Base-by-base conservation (phyloP, 1,140 invertebrate species). In the Pentalonia nigronervosa region DNA sequence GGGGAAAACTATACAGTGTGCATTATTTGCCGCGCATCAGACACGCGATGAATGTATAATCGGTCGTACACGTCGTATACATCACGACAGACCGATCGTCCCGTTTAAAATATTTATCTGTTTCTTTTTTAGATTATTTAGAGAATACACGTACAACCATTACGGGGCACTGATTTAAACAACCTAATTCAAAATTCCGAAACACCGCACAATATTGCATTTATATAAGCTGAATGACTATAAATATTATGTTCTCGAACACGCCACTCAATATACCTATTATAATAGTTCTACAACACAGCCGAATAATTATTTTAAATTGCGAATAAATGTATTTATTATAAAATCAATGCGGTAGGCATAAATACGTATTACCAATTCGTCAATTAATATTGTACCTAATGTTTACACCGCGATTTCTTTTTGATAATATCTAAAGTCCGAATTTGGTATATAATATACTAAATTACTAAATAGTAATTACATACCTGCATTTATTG, bases 1-100 rank as follows among this genome's bases (percentile, higher is more conserved):
- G 30, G 8, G 23, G 23, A 60, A 90, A 90, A 90, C 21, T 41
- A 7, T n/a, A n/a, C n/a, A n/a, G n/a, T 4, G 41, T 41, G 4
- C 11, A 50, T 45, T 90, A 41, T 56, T 14, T 89, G 2, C 50
- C 11, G 11, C 23, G 34, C 23, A 23, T 30, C 23, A 90, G 36
- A 60, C 88, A 60, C 23, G 30, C 3, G 2, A 60, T 90, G 53
- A 90, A 90, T 90, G 53, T 41, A 90, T 47, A 90, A 90, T 56
- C 34, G 50, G 50, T 90, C 25, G 30, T 56, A 45, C 17, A 30
- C 45, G 4, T 87, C 23, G 34, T 25, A 90, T 0, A 47, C 30
- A 48, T 1, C 9, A 41, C 41, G 4, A 4, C 76, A 30, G 36
- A 45, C 21, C 41, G 83, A 45, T 84, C 25, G 23, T 87, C 47